phyloP scores from a whole-genome alignment of 2,797 vertebrate genomes.

The Sebastes matsubarae region DNA sequence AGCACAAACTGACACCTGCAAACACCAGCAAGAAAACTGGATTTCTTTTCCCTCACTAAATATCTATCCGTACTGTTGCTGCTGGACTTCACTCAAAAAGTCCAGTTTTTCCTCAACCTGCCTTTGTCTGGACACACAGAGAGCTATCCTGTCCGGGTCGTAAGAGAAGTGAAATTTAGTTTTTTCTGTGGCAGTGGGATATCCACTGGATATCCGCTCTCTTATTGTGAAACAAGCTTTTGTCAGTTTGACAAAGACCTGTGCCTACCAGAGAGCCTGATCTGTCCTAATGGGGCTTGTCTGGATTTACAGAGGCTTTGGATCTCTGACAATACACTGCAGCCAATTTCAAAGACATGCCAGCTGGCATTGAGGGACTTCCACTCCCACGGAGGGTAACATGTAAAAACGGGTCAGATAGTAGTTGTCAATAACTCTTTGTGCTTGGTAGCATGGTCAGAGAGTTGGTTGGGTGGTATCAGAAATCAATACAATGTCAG shows the following conservation, averaged over 20 bases:
- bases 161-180: conserved; percentile 19
- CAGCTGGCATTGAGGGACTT: not conserved
- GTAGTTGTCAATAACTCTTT: not conserved
- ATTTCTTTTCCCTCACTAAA: not conserved
- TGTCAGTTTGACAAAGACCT: conserved; percentile 53
- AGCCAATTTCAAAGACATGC: conserved; percentile 3
- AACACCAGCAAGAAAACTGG: conserved; percentile 15
- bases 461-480: not conserved
- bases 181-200: conserved; percentile 14
- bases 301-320: conserved; percentile 38
- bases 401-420: not conserved
- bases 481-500: not conserved
- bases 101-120: not conserved
- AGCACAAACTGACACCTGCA: not conserved
- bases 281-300: conserved; percentile 44
- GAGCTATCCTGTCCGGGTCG: not conserved
- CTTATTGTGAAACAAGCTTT: conserved; percentile 36
- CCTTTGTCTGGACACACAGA: conserved; percentile 14
- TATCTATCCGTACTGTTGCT: conserved; percentile 8
- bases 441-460: not conserved
- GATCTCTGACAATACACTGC: conserved; percentile 19
- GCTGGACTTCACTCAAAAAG: not conserved
- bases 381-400: not conserved
- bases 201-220: conserved; percentile 10
- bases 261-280: conserved; percentile 15